Conservation (phyloP, 2,113 vertebrate genomes). For the Athene cunicularia region DNA sequence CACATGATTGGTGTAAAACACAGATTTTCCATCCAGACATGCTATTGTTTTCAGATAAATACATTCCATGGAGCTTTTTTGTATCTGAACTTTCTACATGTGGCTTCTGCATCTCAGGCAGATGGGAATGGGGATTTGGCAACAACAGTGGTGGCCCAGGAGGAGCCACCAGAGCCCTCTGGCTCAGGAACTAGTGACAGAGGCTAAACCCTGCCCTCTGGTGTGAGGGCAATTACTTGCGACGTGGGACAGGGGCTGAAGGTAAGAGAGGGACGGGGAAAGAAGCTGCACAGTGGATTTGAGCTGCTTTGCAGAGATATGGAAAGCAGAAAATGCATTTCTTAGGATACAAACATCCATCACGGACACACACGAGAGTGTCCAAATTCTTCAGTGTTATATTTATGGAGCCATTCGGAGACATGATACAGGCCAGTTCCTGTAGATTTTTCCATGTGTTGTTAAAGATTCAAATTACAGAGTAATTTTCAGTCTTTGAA, state of each 20-base stretch:
- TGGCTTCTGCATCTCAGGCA: background rate
- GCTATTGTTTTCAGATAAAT: conserved; percentile 59
- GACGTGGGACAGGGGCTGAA: background rate
- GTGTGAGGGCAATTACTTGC: rapidly evolving
- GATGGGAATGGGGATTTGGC: background rate
- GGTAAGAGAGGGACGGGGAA: background rate
- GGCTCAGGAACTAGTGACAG: background rate
- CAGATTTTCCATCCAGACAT: conserved; percentile 45
- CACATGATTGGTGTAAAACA: conserved; percentile 38
- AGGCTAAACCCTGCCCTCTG: background rate
- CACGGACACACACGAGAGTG: background rate
- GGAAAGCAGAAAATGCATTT: background rate
- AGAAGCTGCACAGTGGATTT: background rate
- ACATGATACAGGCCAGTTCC: conserved; percentile 31
- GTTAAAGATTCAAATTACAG: conserved; percentile 56
- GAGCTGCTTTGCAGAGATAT: background rate
- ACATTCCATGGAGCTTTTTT: background rate
- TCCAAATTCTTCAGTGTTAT: conserved; percentile 17
- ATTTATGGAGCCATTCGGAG: conserved; percentile 31
- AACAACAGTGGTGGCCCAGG: background rate
- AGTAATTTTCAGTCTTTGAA: conserved; percentile 38
- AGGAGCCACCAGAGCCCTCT: background rate
- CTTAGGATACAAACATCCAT: background rate
- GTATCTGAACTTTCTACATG: background rate
- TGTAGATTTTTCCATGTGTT: conserved; percentile 1